Evolutionary conservation across 2,797 vertebrate species (phyloP).

Genomic region (Enoplosus armatus): DNA sequence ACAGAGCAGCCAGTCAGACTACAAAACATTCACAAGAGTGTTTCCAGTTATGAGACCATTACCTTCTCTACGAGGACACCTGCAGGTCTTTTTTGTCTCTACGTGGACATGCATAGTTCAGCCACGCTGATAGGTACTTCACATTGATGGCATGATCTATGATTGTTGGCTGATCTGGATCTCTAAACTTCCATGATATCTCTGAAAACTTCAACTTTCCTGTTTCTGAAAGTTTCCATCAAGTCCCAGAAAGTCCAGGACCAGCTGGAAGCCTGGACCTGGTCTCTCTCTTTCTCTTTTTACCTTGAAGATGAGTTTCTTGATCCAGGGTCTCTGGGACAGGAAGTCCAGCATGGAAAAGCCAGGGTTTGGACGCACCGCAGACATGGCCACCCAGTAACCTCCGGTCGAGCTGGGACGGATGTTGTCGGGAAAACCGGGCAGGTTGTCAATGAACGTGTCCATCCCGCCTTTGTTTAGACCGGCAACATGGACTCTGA

Average conservation of each 20-base stretch:
- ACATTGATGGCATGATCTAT: no score
- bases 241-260: no score
- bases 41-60: neutral
- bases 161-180: no score
- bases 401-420: conserved; percentile 93
- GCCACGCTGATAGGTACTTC: no score
- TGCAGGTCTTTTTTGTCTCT: no score
- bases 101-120: no score
- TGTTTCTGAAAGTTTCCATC: neutral
- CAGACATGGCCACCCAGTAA: conserved; percentile 95
- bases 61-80: neutral
- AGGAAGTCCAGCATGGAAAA: conserved; percentile 98
- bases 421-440: conserved; percentile 96
- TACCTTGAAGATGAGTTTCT: conserved; percentile 96
- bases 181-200: no score
- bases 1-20: neutral
- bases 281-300: neutral
- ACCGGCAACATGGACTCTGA: conserved; percentile 94
- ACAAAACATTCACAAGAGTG: no score
- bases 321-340: conserved; percentile 94
- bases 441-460: conserved; percentile 95
- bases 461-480: conserved; percentile 97
- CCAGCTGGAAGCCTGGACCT: neutral
- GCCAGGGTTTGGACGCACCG: conserved; percentile 90
- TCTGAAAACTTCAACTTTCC: neutral